phyloP scores from a whole-genome alignment of 2,113 vertebrate genomes.

The Nothobranchius furzeri region DNA sequence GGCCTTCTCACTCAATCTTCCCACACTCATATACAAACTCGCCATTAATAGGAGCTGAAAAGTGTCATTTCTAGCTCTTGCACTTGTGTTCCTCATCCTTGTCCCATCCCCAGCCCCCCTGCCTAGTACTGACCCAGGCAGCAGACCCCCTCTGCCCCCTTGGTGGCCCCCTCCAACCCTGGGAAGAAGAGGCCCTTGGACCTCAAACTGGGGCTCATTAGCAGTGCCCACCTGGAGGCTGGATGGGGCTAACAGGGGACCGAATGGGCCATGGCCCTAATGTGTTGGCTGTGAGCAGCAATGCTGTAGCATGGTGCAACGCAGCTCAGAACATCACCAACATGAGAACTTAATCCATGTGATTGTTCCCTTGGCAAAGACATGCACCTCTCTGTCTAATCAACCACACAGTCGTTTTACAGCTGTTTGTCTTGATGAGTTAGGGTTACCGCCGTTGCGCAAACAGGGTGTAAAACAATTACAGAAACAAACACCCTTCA shows the following conservation, averaged over 20 bases:
- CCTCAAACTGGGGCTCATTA: conserved; percentile 84
- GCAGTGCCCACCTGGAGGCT: conserved; percentile 84
- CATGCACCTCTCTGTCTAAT: conserved; percentile 38
- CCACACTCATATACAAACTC: conserved; percentile 67
- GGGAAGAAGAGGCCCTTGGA: conserved; percentile 80
- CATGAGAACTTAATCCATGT: conserved; percentile 60
- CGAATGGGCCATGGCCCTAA: conserved; percentile 80
- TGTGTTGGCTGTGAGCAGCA: conserved; percentile 79
- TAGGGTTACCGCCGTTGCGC: conserved; percentile 10
- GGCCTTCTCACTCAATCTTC: conserved; percentile 53
- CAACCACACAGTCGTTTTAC: conserved; percentile 27
- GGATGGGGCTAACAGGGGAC: conserved; percentile 73
- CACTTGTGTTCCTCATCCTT: conserved; percentile 55
- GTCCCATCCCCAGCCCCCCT: conserved; percentile 65
- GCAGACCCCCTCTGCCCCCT: conserved; percentile 57
- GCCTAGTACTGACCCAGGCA: conserved; percentile 72
- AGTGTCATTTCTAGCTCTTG: conserved; percentile 63
- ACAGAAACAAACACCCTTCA: conserved; percentile 26
- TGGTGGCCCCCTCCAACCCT: conserved; percentile 51
- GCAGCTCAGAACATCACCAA: conserved; percentile 30
- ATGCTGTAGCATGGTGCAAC: conserved; percentile 24
- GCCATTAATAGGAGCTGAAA: conserved; percentile 67
- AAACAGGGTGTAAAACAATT: conserved; percentile 46
- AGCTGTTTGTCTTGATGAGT: conserved; percentile 36
- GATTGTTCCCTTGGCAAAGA: conserved; percentile 57